Evolutionary conservation across 2,888 invertebrate genomes (phyloP).

Genomic region (Ophion ellenae): DNA sequence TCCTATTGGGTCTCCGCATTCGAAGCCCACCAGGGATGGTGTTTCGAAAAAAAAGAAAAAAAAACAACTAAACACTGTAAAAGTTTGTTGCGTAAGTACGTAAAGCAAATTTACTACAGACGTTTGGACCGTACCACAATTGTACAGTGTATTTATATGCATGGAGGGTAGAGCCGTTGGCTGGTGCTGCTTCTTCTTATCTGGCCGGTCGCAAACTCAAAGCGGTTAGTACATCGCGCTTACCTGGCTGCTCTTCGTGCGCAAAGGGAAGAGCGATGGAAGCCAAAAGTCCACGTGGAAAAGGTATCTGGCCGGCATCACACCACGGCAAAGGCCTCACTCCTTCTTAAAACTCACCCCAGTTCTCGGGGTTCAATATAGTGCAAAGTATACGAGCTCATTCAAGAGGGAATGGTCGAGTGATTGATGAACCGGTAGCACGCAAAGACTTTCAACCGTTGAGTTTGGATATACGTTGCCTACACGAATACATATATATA

Average conservation of each 20-base stretch:
- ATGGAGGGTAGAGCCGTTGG: constrained; percentile 7
- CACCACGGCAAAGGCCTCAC: constrained; percentile 1
- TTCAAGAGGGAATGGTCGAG: constrained; percentile 71
- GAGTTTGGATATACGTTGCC: constrained; percentile 20
- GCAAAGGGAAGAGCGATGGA: constrained; percentile 76
- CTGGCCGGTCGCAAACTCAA: constrained; percentile 56
- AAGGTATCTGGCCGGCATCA: constrained; percentile 62
- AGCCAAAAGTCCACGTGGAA: constrained; percentile 75
- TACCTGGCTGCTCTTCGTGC: constrained; percentile 63
- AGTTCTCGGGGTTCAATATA: constrained; percentile 51
- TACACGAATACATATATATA: background rate
- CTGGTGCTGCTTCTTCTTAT: constrained; percentile 59
- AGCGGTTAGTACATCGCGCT: constrained; percentile 62
- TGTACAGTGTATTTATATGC: constrained; percentile 13
- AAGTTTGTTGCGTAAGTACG: background rate
- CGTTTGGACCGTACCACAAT: constrained; percentile 6
- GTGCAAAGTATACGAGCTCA: constrained; percentile 60
- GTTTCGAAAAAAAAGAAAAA: background rate
- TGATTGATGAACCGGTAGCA: constrained; percentile 80
- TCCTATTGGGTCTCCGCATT: too few species aligned
- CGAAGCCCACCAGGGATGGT: background rate
- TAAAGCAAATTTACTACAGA: constrained; percentile 15
- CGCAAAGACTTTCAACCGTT: constrained; percentile 75
- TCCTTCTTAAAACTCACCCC: constrained; percentile 36
- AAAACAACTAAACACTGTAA: background rate